Evolutionary conservation across 2,888 invertebrate species (phyloP), one percentile per base, ranked within the genome.

Genomic region (Brassicogethes aeneus): DNA sequence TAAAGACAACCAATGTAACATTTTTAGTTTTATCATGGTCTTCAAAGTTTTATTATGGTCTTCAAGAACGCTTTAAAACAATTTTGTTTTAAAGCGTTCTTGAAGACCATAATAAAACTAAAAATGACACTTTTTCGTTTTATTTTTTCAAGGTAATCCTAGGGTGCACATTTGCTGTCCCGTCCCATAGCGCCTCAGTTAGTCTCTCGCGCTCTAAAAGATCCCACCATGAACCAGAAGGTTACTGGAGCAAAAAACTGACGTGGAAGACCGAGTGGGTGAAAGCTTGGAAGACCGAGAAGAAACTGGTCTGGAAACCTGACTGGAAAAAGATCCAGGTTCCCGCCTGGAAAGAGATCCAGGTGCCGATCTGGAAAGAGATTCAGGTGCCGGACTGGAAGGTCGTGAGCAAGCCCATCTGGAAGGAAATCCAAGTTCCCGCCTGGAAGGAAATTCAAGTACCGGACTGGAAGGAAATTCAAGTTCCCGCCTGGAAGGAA

Each of bases 221-320:
- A 46, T 74, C 76, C 51, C 73, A 76, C 53, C 73, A 76, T 40
- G 72, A 74, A 44, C 82, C 82, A 44, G 70, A 75, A 56, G 86
- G 86, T 44, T 77, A 79, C 51, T 86, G 84, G 85, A 82, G 86
- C 64, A 87, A 86, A 66, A 87, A 86, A 65, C 72, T 88, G 34
- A 77, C 76, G 16, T 89, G 88, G 88, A 88, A 88, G 66, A 81
- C 83, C 44, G 85, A 86, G 52, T 86, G 84, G 84, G 78, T 81
- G 53, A 76, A 81, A 60, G 70, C 83, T 16, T 84, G 82, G 82
- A 84, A 85, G 65, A 77, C 77, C 0, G 78, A 83, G 34, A 84
- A 85, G 53, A 85, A 87, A 62, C 71, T 81, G 40, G 69, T 71
- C 36, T 84, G 82, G 82, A 80, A 82, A 66, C 72, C 77, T 16